Evolutionary conservation across 2,797 vertebrate species (phyloP).

Genomic region (Stomatorhinus walkeri): DNA sequence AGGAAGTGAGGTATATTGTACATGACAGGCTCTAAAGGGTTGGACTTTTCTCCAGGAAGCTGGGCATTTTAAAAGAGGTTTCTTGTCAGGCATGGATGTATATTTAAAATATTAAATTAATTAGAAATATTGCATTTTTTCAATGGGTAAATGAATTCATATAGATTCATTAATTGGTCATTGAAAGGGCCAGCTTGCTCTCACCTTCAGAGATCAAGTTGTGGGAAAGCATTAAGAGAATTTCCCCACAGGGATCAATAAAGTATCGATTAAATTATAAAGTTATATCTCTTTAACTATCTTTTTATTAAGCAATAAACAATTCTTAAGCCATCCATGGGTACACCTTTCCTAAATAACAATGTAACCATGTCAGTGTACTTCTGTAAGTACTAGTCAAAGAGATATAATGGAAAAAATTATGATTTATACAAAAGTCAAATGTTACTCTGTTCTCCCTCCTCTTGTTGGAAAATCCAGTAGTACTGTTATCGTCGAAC

Average conservation of each 20-base stretch:
- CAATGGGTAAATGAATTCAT: neutral
- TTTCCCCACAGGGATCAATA: neutral
- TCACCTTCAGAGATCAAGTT: neutral
- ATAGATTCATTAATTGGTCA: neutral
- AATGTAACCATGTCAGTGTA: neutral
- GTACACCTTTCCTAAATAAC: neutral
- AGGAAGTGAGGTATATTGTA: conserved; percentile 41
- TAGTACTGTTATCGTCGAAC: neutral
- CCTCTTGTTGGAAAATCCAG: neutral
- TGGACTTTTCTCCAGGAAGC: neutral
- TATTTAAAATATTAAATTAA: neutral
- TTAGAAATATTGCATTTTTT: neutral
- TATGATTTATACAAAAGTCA: neutral
- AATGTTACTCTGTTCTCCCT: neutral
- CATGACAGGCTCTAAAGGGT: neutral
- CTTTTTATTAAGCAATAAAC: neutral
- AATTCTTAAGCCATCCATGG: neutral
- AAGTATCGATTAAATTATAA: neutral
- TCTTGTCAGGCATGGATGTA: neutral
- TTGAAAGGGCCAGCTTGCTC: neutral
- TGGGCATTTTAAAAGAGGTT: neutral
- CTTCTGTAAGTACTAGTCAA: neutral
- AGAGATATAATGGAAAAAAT: neutral
- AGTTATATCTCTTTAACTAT: neutral
- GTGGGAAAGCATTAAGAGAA: neutral